Percentiles rank a stretch among this genome's conserved stretches.
These are phyloP conservation scores for Ormia ochracea DNA, from an alignment of 2,888 invertebrate species.

Conservation along the genomic window DNA sequence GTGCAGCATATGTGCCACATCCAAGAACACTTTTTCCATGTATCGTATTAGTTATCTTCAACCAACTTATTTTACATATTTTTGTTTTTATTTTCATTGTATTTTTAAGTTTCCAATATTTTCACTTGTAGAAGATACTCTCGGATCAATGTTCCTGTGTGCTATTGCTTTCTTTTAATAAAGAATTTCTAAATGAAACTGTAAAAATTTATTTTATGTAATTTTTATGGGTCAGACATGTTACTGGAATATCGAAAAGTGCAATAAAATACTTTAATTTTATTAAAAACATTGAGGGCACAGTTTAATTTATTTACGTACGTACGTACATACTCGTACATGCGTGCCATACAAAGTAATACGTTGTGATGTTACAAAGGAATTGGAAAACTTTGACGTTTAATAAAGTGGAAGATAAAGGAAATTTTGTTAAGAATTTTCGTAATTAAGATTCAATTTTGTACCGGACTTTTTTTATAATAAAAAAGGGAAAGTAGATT, in stretches of 20 bases:
- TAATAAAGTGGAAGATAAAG: not conserved
- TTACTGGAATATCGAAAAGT: not conserved
- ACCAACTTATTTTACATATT: constrained; percentile 28
- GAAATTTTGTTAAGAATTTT: not conserved
- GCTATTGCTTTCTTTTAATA: not conserved
- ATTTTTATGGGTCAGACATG: constrained; percentile 51
- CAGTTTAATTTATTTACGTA: not conserved
- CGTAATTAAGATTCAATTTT: not conserved
- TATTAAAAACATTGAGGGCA: not conserved
- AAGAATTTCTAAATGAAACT: constrained; percentile 27
- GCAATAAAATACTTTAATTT: constrained; percentile 23
- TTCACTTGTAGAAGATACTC: not conserved
- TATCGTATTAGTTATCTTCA: constrained; percentile 16
- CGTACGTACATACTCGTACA: not conserved
- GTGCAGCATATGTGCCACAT: constrained; percentile 24
- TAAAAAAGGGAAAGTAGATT: not conserved
- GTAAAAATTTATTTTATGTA: constrained; percentile 15
- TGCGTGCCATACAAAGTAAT: not conserved
- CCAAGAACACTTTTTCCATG: constrained; percentile 15
- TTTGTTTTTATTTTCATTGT: not conserved
- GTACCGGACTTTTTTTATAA: not conserved
- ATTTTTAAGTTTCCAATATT: constrained; percentile 34
- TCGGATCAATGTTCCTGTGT: not conserved
- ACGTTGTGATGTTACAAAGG: not conserved
- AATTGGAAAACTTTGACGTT: not conserved